phyloP scores from a whole-genome alignment of 1,140 invertebrate species.

The Conus betulinus region DNA sequence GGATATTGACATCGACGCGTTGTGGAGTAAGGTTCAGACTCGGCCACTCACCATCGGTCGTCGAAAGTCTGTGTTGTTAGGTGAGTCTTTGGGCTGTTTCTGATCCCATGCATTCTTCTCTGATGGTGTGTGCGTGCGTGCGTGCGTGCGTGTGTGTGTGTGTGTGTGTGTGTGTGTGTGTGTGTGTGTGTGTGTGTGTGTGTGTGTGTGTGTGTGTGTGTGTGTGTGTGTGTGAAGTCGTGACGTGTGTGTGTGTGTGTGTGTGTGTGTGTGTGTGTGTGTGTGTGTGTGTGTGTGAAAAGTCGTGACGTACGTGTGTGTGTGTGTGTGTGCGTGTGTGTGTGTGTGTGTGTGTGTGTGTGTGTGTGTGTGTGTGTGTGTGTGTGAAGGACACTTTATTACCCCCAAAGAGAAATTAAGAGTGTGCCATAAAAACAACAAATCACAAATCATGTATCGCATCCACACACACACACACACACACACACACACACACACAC shows the following conservation, averaged over 20 bases:
- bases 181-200: not conserved
- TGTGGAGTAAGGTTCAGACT: not conserved
- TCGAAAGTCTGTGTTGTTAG: not conserved
- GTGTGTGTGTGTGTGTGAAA: not conserved
- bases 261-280: not conserved
- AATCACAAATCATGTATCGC: no score
- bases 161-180: not conserved
- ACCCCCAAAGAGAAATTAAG: no score
- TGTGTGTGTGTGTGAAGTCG: not conserved
- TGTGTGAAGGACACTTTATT: not conserved
- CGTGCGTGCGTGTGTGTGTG: no score
- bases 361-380: not conserved
- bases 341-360: no score
- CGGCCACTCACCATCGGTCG: not conserved
- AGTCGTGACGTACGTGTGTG: not conserved
- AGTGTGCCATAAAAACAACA: no score
- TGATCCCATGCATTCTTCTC: no score
- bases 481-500: slow-evolving; percentile 13
- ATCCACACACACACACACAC: no score
- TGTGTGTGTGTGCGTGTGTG: not conserved
- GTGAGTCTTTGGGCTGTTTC: no score
- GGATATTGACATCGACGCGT: not conserved
- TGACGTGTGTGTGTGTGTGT: no score
- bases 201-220: not conserved
- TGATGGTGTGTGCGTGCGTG: no score